Percentiles rank a stretch among this genome's conserved stretches.
These are phyloP conservation scores for Eucera pruinosa DNA, from an alignment of 2,888 invertebrate genomes.

Conservation along the genomic window DNA sequence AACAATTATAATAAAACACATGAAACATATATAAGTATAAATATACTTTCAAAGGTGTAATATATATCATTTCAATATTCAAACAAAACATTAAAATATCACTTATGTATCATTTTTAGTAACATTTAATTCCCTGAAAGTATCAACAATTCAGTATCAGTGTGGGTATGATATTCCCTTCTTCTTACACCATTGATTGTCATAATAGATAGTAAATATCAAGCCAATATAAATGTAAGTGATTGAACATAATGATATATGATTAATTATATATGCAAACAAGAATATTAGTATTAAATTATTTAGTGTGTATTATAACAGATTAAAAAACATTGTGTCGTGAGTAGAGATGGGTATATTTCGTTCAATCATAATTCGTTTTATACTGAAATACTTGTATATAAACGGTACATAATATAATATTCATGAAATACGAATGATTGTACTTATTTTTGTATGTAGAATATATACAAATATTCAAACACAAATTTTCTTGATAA, in stretches of 20 bases:
- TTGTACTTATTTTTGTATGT: conserved; percentile 11
- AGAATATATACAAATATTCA: conserved; percentile 2
- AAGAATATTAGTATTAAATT: conserved; percentile 24
- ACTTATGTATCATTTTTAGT: conserved; percentile 58
- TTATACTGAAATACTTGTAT: conserved; percentile 11
- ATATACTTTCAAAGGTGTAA: conserved; percentile 80
- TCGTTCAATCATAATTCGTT: not conserved
- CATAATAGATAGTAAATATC: conserved; percentile 55
- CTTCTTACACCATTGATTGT: conserved; percentile 82
- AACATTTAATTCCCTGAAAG: conserved; percentile 67
- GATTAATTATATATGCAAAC: conserved; percentile 31
- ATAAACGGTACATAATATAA: conserved; percentile 8
- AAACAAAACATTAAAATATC: conserved; percentile 55
- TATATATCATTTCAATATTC: conserved; percentile 68
- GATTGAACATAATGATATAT: conserved; percentile 31
- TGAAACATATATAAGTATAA: conserved; percentile 63
- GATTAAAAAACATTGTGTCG: conserved; percentile 9
- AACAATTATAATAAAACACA: conserved; percentile 80
- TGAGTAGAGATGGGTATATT: not conserved
- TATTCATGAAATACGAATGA: conserved; percentile 32
- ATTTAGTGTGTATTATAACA: conserved; percentile 11
- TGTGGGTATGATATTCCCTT: conserved; percentile 62
- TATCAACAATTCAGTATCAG: conserved; percentile 63
- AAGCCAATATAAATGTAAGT: conserved; percentile 68
- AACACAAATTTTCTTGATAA: conserved; percentile 12